Evolutionary conservation across 2,113 vertebrate genomes (phyloP), one percentile per base, ranked within the genome.

Genomic region (Vicugna pacos): DNA sequence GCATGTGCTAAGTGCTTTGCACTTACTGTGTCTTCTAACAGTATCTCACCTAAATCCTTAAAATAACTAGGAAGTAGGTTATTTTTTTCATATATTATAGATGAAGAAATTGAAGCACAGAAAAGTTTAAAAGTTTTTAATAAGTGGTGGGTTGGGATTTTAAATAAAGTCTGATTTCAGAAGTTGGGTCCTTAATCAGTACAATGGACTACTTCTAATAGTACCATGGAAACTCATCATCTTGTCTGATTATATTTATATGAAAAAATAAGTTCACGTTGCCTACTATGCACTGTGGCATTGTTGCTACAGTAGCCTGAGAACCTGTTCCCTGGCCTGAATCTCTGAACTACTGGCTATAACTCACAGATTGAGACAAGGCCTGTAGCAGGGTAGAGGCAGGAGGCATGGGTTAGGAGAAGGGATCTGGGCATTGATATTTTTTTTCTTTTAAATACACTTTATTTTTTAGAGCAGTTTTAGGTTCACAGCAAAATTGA

Each of bases 111-210:
- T 62, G 75, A 96, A 94, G 76, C 46, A 50, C 28, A 26, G 56
- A 64, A 69, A 89, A 65, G 30, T 72, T 82, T 54, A 72, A 79
- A 92, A 81, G 75, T 79, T 96, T 58, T 93, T 95, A 60, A n/a
- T 50, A 89, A 80, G 46, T 79, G 11, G 6, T 86, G 13, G 22
- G 8, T 81, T 93, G 48, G 30, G 20, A 91, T 94, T 96, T 96
- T 79, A 90, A 76, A 72, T 86, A 86, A 92, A 52, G 28, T 70
- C 15, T 69, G 26, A 85, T 26, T 91, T 32, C 8, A 67, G 24
- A 89, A 95, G 30, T 65, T 84, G 64, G 7, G 14, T 54, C 26
- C 50, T 94, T 80, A 64, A 20, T 81, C 67, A 38, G 48, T 95
- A 52, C 32, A 89, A 22, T 86, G 69, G 62, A 48, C 69, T 89